Evolutionary conservation across 2,888 invertebrate species (phyloP).

Genomic region (Napeogenes inachia): DNA sequence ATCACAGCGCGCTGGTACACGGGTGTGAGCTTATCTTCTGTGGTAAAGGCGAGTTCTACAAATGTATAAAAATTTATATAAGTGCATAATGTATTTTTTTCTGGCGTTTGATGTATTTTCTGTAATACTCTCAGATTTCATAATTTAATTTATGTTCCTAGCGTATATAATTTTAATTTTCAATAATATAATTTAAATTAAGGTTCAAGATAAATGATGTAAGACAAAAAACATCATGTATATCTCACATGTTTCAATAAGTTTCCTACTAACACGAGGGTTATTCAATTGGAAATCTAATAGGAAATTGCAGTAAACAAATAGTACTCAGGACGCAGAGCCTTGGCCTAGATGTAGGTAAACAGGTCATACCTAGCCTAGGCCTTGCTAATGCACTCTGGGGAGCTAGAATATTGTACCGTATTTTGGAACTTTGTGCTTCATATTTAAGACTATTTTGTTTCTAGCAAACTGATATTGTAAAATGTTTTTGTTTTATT

Average conservation of each 20-base stretch:
- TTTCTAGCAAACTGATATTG: neutral
- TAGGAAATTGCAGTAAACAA: slow-evolving; percentile 10
- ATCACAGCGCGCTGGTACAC: no score
- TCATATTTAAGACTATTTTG: neutral
- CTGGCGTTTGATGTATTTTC: neutral
- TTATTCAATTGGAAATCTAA: slow-evolving; percentile 7
- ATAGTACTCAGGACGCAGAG: slow-evolving; percentile 9
- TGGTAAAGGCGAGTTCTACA: no score
- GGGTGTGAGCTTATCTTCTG: no score
- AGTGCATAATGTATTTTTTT: neutral
- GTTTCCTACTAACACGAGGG: neutral
- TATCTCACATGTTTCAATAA: neutral
- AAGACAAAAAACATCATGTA: no score
- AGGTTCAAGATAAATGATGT: no score
- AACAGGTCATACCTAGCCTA: slow-evolving; percentile 36
- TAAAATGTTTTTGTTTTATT: no score
- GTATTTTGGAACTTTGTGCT: neutral
- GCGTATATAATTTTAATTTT: neutral
- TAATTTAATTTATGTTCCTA: neutral
- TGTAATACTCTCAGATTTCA: neutral
- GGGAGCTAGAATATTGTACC: neutral
- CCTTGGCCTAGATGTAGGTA: slow-evolving; percentile 36
- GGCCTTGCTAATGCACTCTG: slow-evolving; percentile 23
- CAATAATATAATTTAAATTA: no score
- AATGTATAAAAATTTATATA: no score